phyloP scores from a whole-genome alignment of 1,140 invertebrate species.

The Galleria mellonella region DNA sequence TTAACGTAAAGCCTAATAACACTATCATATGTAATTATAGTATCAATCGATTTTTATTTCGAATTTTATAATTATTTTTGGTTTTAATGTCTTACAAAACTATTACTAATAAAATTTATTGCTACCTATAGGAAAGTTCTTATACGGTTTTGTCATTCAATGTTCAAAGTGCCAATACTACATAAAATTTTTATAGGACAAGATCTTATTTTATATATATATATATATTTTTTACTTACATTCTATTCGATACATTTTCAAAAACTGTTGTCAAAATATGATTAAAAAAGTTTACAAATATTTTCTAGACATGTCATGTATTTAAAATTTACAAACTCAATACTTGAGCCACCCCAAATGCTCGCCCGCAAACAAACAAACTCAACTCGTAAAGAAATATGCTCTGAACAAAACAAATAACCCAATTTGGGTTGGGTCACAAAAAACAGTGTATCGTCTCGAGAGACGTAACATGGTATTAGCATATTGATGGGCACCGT shows the following conservation, averaged over 20 bases:
- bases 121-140: too few relatives aligned
- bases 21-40: too few relatives aligned
- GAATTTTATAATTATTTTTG: too few relatives aligned
- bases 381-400: slow-evolving; percentile 45
- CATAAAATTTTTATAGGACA: too few relatives aligned
- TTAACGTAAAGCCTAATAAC: too few relatives aligned
- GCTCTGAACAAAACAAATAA: slow-evolving; percentile 67
- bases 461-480: slow-evolving; percentile 47
- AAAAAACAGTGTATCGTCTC: slow-evolving; percentile 54
- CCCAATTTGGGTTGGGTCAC: slow-evolving; percentile 55
- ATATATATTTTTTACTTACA: background rate
- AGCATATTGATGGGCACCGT: slow-evolving; percentile 64
- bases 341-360: slow-evolving; percentile 16
- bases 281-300: slow-evolving; percentile 13
- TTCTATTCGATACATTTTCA: slow-evolving; percentile 6
- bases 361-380: slow-evolving; percentile 53
- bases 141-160: too few relatives aligned
- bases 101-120: too few relatives aligned
- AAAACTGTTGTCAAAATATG: slow-evolving; percentile 11
- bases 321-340: too few relatives aligned
- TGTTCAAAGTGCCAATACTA: too few relatives aligned
- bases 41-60: too few relatives aligned
- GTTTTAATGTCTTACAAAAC: too few relatives aligned
- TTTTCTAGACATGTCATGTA: background rate
- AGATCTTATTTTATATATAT: too few relatives aligned